phyloP scores from a whole-genome alignment of 2,888 invertebrate species.

The Sinodicranocentrus sp. region DNA sequence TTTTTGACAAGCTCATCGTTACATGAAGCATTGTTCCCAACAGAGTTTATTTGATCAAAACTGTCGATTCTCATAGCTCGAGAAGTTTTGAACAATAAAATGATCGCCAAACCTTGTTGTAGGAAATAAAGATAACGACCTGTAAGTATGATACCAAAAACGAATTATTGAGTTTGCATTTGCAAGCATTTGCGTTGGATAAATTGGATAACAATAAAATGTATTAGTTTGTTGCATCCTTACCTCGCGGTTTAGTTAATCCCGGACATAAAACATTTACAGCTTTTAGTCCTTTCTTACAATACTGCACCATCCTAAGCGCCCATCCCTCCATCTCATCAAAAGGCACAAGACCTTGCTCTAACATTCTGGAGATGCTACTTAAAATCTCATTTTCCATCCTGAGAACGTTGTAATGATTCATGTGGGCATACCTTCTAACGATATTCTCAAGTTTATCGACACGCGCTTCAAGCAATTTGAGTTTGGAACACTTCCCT shows the following conservation, averaged over 20 bases:
- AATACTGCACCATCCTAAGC: conserved; percentile 56
- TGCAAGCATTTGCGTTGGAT: neutral
- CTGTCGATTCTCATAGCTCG: conserved; percentile 43
- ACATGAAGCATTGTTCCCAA: conserved; percentile 15
- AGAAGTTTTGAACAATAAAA: conserved; percentile 56
- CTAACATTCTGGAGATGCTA: conserved; percentile 67
- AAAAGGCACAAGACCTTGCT: conserved; percentile 56
- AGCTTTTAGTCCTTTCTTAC: conserved; percentile 67
- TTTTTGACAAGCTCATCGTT: conserved; percentile 52
- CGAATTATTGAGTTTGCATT: neutral
- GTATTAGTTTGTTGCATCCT: no score
- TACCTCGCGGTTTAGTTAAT: conserved; percentile 69
- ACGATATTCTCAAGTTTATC: conserved; percentile 53
- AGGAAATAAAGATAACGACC: conserved; percentile 72
- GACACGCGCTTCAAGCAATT: conserved; percentile 51
- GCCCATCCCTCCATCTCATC: conserved; percentile 62
- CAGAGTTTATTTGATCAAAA: neutral
- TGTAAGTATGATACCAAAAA: conserved; percentile 8
- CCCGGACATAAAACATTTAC: conserved; percentile 72
- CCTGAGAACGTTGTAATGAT: conserved; percentile 71
- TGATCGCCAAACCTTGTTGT: conserved; percentile 69
- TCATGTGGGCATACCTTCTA: conserved; percentile 66
- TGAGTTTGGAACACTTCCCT: neutral
- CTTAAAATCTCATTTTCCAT: conserved; percentile 73
- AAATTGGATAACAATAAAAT: neutral